These are phyloP conservation scores for Vollenhovia emeryi DNA, from an alignment of 1,140 invertebrate species.

Conservation along the genomic window DNA sequence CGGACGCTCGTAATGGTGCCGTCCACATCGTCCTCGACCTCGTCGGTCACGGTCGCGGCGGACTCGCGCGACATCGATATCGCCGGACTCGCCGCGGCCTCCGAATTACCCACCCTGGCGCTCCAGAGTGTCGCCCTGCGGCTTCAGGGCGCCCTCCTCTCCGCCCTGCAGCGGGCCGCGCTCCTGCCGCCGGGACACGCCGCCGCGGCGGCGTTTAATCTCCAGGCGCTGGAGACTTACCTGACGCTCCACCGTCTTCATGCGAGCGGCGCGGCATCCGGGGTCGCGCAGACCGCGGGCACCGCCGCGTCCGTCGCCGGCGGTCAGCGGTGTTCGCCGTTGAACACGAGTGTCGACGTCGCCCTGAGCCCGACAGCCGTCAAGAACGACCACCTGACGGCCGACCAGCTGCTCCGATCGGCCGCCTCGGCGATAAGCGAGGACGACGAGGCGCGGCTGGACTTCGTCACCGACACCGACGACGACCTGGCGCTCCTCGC, in stretches of 20 bases:
- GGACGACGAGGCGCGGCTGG: constrained; percentile 79
- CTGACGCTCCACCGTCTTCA: constrained; percentile 91
- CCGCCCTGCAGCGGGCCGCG: constrained; percentile 90
- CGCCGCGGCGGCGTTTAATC: constrained; percentile 91
- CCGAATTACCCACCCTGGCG: constrained; percentile 79
- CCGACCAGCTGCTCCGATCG: constrained; percentile 51
- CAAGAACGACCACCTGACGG: constrained; percentile 57
- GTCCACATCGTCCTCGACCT: constrained; percentile 39
- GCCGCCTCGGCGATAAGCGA: constrained; percentile 74
- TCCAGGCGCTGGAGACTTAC: constrained; percentile 93
- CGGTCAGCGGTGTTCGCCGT: constrained; percentile 54
- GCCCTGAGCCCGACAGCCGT: background rate
- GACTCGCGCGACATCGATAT: constrained; percentile 53
- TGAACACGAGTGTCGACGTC: background rate
- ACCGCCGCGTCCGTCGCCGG: constrained; percentile 66
- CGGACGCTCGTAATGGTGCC: constrained; percentile 66
- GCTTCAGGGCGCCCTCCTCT: constrained; percentile 91
- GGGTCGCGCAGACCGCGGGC: constrained; percentile 55
- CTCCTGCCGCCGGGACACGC: constrained; percentile 91
- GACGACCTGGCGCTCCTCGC: constrained; percentile 85
- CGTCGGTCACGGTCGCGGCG: constrained; percentile 13
- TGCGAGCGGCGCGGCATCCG: constrained; percentile 82
- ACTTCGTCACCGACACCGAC: constrained; percentile 83
- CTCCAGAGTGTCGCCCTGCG: constrained; percentile 88
- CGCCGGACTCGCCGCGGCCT: constrained; percentile 47